Base-by-base conservation (phyloP, 2,888 invertebrate genomes). In the Seira sanloemensis region DNA sequence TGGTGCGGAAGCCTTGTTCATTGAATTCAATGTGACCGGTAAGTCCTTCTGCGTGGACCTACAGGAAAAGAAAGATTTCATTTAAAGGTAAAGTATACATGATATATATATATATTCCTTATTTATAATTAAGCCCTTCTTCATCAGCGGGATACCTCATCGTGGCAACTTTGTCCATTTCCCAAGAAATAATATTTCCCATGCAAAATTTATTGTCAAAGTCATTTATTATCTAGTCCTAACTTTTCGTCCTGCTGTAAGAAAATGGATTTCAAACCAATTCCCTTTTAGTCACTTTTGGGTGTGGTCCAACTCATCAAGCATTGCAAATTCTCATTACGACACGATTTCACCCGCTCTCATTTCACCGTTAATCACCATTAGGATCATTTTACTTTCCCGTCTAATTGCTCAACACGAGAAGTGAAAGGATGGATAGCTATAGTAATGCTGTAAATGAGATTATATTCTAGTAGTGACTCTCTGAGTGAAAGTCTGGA, bases 21-120 rank as follows among this genome's bases (percentile, higher is more conserved):
- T 95, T 96, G 92, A 97, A 97, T 81, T 96, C 94, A 90, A 97
- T 96, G 91, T 96, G 96, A 76, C 97, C 97, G 0, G 97, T 97
- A 78, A 97, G 93, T 12, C 97, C 97, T 92, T 96, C 96, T 89
- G 97, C 94, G 92, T 97, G 97, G 87, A 97, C 96, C 97, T 97
- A 93, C 5, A 81, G n/a, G 9, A 16, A 19, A n/a, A 69, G 12
- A 67, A 62, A 62, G 62, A 19, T 62, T 62, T 62, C 62, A 21
- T 62, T 62, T 23, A 62, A 62, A 62, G 19, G 21, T 9, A 62
- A 62, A 62, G 12, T 9, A 19, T 21, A 58, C 12, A 9, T 2
- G 1, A 62, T 9, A 23, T 62, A 62, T 21, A 2, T 62, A 23
- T n/a, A 62, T 23, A 23, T 2, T 62, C n/a, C 21, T 62, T 23